phyloP scores from a whole-genome alignment of 2,797 vertebrate genomes.

The Eupleurogrammus muticus region DNA sequence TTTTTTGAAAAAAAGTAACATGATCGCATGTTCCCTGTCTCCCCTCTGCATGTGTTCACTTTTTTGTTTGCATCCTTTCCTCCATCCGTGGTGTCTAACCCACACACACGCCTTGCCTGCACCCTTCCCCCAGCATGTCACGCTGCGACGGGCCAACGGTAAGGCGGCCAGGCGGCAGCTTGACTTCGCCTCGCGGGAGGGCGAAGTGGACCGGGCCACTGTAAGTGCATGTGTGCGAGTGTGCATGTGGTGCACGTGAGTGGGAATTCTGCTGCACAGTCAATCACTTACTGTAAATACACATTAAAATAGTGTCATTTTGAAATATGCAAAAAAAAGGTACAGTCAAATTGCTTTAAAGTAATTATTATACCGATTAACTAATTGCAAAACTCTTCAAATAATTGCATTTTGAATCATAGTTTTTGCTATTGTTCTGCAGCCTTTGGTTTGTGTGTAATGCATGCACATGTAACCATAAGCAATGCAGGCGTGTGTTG shows the following conservation, averaged over 20 bases:
- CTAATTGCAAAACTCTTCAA: no score
- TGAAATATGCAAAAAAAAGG: background rate
- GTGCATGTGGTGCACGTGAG: conserved; percentile 25
- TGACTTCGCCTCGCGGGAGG: conserved; percentile 86
- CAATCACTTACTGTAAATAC: background rate
- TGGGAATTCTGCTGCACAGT: background rate
- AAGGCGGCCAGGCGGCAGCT: conserved; percentile 84
- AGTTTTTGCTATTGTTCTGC: background rate
- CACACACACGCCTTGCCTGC: conserved; percentile 63
- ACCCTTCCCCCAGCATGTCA: conserved; percentile 87
- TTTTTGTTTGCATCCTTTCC: conserved; percentile 70
- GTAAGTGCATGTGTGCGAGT: conserved; percentile 84
- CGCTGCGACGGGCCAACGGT: conserved; percentile 81
- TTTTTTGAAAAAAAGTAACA: background rate
- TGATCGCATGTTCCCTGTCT: conserved; percentile 39
- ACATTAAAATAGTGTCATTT: background rate
- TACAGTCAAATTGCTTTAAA: no score
- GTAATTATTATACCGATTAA: no score
- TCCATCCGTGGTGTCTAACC: conserved; percentile 42
- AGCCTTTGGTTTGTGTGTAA: conserved; percentile 5
- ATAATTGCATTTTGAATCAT: background rate
- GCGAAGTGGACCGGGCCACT: conserved; percentile 86
- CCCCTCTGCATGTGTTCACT: conserved; percentile 66
- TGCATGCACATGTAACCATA: background rate
- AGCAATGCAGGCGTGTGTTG: conserved; percentile 3